phyloP scores from a whole-genome alignment of 2,888 invertebrate species.

The Cephus rjabovi region DNA sequence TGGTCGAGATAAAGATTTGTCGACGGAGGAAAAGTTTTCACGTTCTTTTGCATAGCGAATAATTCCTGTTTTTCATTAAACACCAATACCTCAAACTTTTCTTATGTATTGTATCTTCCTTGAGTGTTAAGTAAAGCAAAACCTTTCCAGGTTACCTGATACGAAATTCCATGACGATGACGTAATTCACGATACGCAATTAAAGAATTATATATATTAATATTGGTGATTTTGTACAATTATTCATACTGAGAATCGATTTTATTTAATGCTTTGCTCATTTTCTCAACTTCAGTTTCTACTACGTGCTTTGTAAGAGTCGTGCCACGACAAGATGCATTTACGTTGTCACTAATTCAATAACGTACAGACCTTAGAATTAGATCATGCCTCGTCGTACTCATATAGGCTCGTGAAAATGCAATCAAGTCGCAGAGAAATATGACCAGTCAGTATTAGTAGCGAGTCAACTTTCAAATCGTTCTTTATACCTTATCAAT shows the following conservation, averaged over 20 bases:
- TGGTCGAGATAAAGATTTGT: background rate
- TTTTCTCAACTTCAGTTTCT: background rate
- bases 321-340: background rate
- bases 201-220: background rate
- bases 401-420: background rate
- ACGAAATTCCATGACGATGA: background rate
- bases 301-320: background rate
- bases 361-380: background rate
- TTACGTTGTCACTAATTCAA: background rate
- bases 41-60: background rate
- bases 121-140: background rate
- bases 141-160: background rate
- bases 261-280: background rate
- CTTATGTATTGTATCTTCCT: background rate
- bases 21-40: background rate
- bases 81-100: background rate
- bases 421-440: background rate
- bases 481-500: background rate
- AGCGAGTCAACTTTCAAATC: background rate
- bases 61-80: background rate
- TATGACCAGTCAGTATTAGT: background rate
- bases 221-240: background rate
- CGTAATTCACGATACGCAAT: background rate
- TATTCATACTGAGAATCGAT: background rate
- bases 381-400: background rate